Evolutionary conservation across 2,797 vertebrate species (phyloP).

Genomic region (Clarias fuscus): DNA sequence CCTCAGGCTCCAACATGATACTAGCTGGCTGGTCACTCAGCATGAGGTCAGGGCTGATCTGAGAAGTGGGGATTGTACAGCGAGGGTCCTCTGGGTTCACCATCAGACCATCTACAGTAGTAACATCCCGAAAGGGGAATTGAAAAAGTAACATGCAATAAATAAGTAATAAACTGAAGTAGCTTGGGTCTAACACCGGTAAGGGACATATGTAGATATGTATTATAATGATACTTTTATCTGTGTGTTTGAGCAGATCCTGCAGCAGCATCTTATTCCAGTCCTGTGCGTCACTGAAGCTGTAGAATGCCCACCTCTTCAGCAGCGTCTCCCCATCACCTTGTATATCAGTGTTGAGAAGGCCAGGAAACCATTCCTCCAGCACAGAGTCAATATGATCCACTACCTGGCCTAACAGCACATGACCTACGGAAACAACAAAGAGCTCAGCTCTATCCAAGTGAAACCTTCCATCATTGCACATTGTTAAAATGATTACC

Average conservation of each 20-base stretch:
- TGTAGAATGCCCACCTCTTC: constrained; percentile 95
- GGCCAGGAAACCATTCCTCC: constrained; percentile 96
- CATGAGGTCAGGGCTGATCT: constrained; percentile 91
- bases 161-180: not conserved
- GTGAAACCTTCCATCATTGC: not conserved
- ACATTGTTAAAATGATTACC: not conserved
- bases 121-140: not conserved
- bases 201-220: not conserved
- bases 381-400: constrained; percentile 95
- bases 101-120: constrained; percentile 81
- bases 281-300: constrained; percentile 86
- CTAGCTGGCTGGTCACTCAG: constrained; percentile 88
- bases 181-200: not conserved
- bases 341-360: constrained; percentile 89
- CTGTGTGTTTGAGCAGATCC: constrained; percentile 81
- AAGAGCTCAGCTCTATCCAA: not conserved
- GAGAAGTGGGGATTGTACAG: constrained; percentile 84
- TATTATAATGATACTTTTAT: constrained; percentile 73
- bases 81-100: constrained; percentile 79
- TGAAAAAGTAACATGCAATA: not conserved
- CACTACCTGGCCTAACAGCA: constrained; percentile 92
- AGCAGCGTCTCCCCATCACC: constrained; percentile 89
- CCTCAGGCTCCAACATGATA: constrained; percentile 83
- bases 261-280: constrained; percentile 88
- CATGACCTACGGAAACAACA: constrained; percentile 74